A percentile compares a stretch with the other conserved stretches of the same genome.
Evolutionary conservation across 2,113 vertebrate genomes (phyloP).

Genomic region (Rhombomys opimus): DNA sequence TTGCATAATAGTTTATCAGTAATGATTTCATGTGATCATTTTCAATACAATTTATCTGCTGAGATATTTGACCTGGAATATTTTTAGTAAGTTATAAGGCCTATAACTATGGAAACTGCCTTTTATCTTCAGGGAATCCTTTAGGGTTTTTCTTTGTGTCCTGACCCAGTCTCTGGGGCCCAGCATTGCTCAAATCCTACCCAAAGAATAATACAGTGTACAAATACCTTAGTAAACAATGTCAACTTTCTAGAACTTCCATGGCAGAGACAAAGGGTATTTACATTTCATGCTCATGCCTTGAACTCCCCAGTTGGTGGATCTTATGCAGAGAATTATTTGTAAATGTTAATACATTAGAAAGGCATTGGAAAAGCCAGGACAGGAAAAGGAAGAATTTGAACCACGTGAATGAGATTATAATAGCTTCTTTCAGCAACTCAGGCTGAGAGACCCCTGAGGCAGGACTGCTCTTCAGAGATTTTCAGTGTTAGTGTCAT

Average conservation of each 20-base stretch:
- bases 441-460: not conserved
- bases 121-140: not conserved
- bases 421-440: not conserved
- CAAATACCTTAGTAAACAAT: not conserved
- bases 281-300: not conserved
- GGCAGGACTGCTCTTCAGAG: not conserved
- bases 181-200: not conserved
- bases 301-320: not conserved
- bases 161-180: not conserved
- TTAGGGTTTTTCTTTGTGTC: not conserved
- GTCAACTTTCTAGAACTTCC: not conserved
- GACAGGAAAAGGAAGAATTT: not conserved
- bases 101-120: not conserved
- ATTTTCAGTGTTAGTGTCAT: not conserved
- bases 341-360: not conserved
- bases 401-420: not conserved
- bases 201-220: not conserved
- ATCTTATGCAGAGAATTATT: not conserved
- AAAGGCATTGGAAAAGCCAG: not conserved
- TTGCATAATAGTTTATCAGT: not conserved
- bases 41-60: not conserved
- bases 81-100: not conserved
- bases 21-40: not conserved
- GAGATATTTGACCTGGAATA: not conserved
- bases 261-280: not conserved